Conservation (phyloP, 1,140 invertebrate species). For the Lasioglossum albipes region DNA sequence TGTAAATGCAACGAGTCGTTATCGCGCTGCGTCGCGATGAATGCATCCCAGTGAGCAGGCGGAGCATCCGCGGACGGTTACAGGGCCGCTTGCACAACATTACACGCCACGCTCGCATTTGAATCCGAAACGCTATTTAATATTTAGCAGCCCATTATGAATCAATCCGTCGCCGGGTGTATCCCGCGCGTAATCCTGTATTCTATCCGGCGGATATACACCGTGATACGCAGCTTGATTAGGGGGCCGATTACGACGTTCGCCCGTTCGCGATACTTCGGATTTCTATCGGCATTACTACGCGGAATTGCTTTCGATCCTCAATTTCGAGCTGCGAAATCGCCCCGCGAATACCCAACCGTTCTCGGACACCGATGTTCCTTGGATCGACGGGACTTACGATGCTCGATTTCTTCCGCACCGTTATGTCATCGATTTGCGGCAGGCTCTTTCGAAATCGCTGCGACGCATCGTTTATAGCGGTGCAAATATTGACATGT, state of each 20-base stretch:
- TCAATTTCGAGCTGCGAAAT: slow-evolving; percentile 6
- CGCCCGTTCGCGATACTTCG: slow-evolving; percentile 14
- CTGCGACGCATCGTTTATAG: too few relatives aligned
- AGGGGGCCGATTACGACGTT: slow-evolving; percentile 54
- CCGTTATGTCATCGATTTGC: background rate
- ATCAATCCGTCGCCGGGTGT: slow-evolving; percentile 48
- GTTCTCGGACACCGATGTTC: too few relatives aligned
- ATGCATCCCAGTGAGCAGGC: background rate
- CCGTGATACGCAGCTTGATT: slow-evolving; percentile 56
- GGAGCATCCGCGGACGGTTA: slow-evolving; percentile 9
- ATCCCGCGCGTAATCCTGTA: slow-evolving; percentile 50
- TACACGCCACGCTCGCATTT: slow-evolving; percentile 10
- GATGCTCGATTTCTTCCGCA: background rate
- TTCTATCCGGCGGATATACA: slow-evolving; percentile 33
- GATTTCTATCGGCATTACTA: slow-evolving; percentile 49
- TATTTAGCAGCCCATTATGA: slow-evolving; percentile 52
- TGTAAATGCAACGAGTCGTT: slow-evolving; percentile 31
- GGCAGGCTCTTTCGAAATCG: too few relatives aligned
- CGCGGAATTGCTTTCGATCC: slow-evolving; percentile 32
- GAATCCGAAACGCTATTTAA: slow-evolving; percentile 47
- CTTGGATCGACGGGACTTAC: background rate
- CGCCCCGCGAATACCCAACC: background rate
- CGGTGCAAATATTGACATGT: too few relatives aligned
- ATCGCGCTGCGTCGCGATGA: slow-evolving; percentile 8
- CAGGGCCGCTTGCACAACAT: slow-evolving; percentile 3